Percentiles rank a stretch among this genome's conserved stretches.
Conservation (phyloP, 2,113 vertebrate species). For the Telmatochromis bifrenatus region DNA sequence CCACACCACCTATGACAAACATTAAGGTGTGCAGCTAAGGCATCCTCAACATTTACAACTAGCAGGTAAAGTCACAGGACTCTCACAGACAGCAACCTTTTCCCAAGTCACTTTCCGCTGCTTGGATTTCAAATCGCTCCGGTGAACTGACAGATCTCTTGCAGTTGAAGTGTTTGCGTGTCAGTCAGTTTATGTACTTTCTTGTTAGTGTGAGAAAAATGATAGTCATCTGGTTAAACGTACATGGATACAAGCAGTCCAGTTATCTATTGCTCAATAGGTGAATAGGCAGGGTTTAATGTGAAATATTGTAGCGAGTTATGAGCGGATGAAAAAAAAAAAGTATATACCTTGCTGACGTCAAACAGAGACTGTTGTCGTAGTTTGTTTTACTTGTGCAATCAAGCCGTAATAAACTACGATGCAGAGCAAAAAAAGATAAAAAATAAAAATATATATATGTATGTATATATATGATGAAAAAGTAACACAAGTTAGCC, state of each 20-base stretch:
- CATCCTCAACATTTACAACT: constrained; percentile 28
- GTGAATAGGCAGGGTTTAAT: constrained; percentile 32
- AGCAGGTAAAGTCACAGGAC: constrained; percentile 42
- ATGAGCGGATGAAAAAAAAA: constrained; percentile 6
- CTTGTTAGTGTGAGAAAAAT: constrained; percentile 47
- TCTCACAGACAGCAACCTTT: constrained; percentile 47
- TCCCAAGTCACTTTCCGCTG: background rate
- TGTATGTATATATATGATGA: background rate
- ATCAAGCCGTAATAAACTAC: constrained; percentile 62
- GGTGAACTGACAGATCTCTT: constrained; percentile 36
- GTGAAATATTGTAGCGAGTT: constrained; percentile 20
- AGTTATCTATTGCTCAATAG: constrained; percentile 33
- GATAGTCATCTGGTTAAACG: constrained; percentile 32
- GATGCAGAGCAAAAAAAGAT: constrained; percentile 35
- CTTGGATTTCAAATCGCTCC: constrained; percentile 19
- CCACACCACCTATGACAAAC: background rate
- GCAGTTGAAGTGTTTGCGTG: constrained; percentile 28
- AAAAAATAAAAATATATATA: background rate
- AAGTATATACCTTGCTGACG: constrained; percentile 34
- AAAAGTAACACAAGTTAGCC: constrained; percentile 34
- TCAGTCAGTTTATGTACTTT: constrained; percentile 43
- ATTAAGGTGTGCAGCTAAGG: constrained; percentile 13
- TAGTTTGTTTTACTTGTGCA: constrained; percentile 57
- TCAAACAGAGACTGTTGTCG: constrained; percentile 75
- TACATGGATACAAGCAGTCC: constrained; percentile 29